These are phyloP conservation scores for Philonicus albiceps DNA, from an alignment of 2,888 invertebrate genomes.

Conservation along the genomic window DNA sequence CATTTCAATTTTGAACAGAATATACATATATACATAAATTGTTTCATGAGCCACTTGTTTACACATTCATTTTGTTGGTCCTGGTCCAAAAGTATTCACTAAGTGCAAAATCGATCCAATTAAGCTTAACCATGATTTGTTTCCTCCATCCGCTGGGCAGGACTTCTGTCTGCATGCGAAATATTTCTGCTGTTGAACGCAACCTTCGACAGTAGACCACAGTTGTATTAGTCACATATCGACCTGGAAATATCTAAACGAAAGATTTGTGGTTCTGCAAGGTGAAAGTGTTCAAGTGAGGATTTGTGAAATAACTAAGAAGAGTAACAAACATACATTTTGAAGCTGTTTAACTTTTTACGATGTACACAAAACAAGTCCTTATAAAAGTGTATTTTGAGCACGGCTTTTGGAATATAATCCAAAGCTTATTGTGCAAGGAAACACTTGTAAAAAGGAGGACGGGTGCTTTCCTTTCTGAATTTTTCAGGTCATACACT, in stretches of 20 bases:
- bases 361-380: background rate
- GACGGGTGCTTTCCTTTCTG: no score
- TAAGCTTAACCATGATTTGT: background rate
- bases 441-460: background rate
- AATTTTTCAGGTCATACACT: background rate
- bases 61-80: background rate
- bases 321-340: background rate
- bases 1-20: background rate
- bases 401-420: background rate
- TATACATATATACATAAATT: background rate
- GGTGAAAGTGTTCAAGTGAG: background rate
- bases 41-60: background rate
- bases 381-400: background rate
- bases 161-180: background rate
- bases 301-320: background rate
- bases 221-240: background rate
- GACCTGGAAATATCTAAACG: background rate
- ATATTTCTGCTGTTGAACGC: background rate
- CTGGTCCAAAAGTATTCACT: background rate
- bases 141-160: background rate
- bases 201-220: background rate
- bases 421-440: background rate
- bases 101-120: conserved; percentile 32
- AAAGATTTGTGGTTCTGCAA: background rate
- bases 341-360: background rate